phyloP scores from a whole-genome alignment of 2,113 vertebrate species.

The Leucopsar rothschildi region DNA sequence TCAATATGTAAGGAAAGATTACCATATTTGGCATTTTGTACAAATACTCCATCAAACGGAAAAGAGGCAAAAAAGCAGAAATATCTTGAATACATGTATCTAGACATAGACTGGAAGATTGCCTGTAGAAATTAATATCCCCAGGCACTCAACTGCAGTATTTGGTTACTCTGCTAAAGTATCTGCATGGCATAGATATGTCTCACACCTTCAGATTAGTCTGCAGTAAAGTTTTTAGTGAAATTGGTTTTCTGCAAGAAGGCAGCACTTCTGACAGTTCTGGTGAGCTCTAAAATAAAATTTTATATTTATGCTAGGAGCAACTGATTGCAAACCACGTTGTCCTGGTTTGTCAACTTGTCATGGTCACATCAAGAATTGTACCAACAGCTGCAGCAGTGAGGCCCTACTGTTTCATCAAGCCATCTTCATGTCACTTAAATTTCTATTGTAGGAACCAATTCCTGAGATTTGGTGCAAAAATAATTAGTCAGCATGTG shows the following conservation, averaged over 20 bases:
- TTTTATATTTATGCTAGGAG: neutral
- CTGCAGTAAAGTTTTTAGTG: neutral
- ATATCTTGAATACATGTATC: neutral
- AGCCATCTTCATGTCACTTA: neutral
- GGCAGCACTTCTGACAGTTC: neutral
- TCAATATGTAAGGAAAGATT: neutral
- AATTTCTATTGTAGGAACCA: fast-evolving
- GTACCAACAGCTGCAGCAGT: neutral
- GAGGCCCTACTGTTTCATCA: neutral
- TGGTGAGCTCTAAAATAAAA: neutral
- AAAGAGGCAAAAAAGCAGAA: neutral
- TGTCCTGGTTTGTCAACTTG: neutral
- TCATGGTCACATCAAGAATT: neutral
- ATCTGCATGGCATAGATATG: neutral
- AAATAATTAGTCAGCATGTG: neutral
- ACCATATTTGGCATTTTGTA: neutral
- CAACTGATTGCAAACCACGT: neutral
- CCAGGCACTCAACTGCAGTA: neutral
- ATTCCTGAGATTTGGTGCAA: neutral
- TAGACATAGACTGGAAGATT: neutral
- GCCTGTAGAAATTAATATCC: neutral
- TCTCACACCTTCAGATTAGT: neutral
- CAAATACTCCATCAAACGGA: neutral
- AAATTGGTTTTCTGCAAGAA: neutral
- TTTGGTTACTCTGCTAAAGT: neutral